Conservation (phyloP, 2,113 vertebrate species). For the Corydoras sp. region DNA sequence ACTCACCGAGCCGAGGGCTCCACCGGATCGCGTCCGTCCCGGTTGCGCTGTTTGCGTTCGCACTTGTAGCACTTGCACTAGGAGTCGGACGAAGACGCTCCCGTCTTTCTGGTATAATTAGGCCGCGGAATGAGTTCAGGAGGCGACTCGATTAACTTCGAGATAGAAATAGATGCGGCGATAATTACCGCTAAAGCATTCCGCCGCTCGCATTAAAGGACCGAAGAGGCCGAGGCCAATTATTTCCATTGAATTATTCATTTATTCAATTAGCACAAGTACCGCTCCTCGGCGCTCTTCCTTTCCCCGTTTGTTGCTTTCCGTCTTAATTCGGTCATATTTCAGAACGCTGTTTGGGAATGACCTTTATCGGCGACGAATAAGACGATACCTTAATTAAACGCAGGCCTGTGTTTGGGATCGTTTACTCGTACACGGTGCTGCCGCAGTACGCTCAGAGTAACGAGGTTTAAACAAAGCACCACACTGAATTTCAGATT, state of each 20-base stretch:
- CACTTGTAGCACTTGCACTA: no score
- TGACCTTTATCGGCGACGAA: no score
- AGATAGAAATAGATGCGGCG: constrained; percentile 35
- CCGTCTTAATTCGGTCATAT: neutral
- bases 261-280: constrained; percentile 1
- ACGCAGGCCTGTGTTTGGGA: no score
- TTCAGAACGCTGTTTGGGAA: no score
- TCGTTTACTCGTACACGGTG: no score
- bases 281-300: constrained; percentile 5
- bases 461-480: no score
- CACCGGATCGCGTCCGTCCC: neutral
- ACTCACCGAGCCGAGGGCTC: neutral
- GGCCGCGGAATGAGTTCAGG: constrained; percentile 44
- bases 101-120: constrained; percentile 34
- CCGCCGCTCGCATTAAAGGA: constrained; percentile 26
- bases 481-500: no score
- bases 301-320: constrained; percentile 21
- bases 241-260: neutral
- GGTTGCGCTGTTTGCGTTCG: no score
- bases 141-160: constrained; percentile 41
- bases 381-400: no score
- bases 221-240: neutral
- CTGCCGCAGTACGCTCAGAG: no score
- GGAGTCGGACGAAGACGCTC: constrained; percentile 24
- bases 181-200: constrained; percentile 30